phyloP scores from a whole-genome alignment of 2,888 invertebrate species.

The Tolmerus cingulatus region DNA sequence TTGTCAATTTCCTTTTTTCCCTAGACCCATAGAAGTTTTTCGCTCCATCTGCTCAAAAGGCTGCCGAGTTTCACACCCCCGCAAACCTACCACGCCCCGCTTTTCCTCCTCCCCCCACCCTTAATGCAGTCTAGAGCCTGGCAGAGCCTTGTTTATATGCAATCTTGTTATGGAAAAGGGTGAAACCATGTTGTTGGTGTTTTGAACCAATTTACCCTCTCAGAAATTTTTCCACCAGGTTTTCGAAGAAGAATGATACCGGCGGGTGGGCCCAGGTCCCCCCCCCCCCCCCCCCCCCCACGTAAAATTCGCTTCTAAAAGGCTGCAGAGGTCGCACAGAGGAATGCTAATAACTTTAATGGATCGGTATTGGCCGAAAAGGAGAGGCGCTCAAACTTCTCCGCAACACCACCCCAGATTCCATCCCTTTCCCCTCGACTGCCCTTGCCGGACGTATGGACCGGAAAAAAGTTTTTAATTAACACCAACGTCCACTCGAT shows the following conservation, averaged over 20 bases:
- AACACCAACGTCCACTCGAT: slow-evolving; percentile 50
- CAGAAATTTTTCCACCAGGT: not conserved
- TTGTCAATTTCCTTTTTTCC: slow-evolving; percentile 52
- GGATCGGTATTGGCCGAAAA: slow-evolving; percentile 18
- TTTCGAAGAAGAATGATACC: slow-evolving; percentile 14
- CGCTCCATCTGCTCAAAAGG: slow-evolving; percentile 42
- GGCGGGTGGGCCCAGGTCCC: not conserved
- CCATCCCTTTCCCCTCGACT: not conserved
- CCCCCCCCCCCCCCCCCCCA: not conserved
- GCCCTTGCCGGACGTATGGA: slow-evolving; percentile 24
- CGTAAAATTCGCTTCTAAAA: not conserved
- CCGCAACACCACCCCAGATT: rapidly evolving
- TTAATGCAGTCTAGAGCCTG: slow-evolving; percentile 29
- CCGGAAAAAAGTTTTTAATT: slow-evolving; percentile 50
- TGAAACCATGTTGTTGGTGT: slow-evolving; percentile 30
- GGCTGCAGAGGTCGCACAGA: not conserved
- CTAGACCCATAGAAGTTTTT: slow-evolving; percentile 45
- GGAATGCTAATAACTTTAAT: slow-evolving; percentile 42
- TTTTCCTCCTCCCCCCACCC: slow-evolving; percentile 28
- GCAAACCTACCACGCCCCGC: not conserved
- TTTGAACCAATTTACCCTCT: slow-evolving; percentile 5
- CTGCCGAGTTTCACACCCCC: not conserved
- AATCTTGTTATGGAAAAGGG: slow-evolving; percentile 39
- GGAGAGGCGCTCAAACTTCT: too few relatives aligned
- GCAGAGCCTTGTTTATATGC: slow-evolving; percentile 34